Percentiles rank a stretch among this genome's conserved stretches.
Conservation (phyloP, 1,140 invertebrate genomes). For the Aporrectodea caliginosa region DNA sequence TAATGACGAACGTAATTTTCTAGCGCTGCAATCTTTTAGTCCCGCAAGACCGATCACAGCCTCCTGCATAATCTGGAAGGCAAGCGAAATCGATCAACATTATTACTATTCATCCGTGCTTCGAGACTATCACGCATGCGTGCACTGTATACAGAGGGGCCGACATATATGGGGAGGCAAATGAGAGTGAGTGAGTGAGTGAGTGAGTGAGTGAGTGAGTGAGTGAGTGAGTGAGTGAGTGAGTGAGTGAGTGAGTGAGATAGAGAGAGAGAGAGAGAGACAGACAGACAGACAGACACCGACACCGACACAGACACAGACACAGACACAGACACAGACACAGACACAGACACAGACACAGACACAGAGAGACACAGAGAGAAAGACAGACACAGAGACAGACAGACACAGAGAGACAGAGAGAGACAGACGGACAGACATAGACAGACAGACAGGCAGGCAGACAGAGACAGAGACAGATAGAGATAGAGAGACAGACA, state of each 20-base stretch:
- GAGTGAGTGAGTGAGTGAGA: slow-evolving; percentile 21
- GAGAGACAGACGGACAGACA: too few species aligned
- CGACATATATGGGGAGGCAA: not conserved
- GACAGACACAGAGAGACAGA: too few species aligned
- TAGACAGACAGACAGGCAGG: too few species aligned
- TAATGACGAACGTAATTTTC: not conserved
- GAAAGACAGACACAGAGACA: too few species aligned
- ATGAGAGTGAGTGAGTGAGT: slow-evolving; percentile 18
- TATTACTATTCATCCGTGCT: not conserved
- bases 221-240: slow-evolving; percentile 27
- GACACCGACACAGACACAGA: too few species aligned
- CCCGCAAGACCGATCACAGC: not conserved
- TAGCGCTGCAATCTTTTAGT: not conserved
- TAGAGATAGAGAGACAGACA: too few species aligned
- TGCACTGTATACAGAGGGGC: slow-evolving; percentile 4
- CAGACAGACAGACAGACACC: too few species aligned
- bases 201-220: slow-evolving; percentile 28
- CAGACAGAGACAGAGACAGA: too few species aligned
- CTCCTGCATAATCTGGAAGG: not conserved
- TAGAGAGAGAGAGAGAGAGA: too few species aligned
- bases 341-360: too few species aligned
- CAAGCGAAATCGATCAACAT: not conserved
- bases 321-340: too few species aligned
- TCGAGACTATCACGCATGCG: not conserved
- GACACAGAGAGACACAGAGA: too few species aligned